Conservation (phyloP, 2,888 invertebrate genomes). For the Pyrocoelia pectoralis region DNA sequence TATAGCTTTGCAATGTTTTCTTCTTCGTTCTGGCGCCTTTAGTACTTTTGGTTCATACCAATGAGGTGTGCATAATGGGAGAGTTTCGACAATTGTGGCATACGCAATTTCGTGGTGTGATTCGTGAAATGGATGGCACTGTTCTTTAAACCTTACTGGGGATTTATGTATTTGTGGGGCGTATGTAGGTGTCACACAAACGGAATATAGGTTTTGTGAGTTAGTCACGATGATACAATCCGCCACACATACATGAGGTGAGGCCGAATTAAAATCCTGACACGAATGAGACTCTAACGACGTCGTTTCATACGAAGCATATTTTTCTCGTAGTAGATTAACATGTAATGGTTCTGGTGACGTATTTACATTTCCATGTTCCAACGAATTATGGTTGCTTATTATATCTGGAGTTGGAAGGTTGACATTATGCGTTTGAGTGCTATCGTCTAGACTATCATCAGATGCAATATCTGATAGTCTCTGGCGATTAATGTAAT, state of each 20-base stretch:
- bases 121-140: conserved; percentile 41
- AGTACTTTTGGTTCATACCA: not conserved
- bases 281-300: not conserved
- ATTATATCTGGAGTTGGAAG: conserved; percentile 66
- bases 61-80: not conserved
- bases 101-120: conserved; percentile 4
- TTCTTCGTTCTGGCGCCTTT: not conserved
- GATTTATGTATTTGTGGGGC: conserved; percentile 46
- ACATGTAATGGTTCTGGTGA: conserved; percentile 1
- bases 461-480: conserved; percentile 60
- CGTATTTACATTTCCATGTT: conserved; percentile 40
- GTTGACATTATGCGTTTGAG: conserved; percentile 45
- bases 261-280: conserved; percentile 7
- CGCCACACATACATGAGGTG: conserved; percentile 29
- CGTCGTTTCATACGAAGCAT: conserved; percentile 11
- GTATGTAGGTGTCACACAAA: conserved; percentile 45
- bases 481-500: conserved; percentile 60
- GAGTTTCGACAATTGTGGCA: conserved; percentile 14
- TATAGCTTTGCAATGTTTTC: not conserved
- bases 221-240: conserved; percentile 29
- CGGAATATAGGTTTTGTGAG: conserved; percentile 29
- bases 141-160: conserved; percentile 36
- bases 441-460: conserved; percentile 59
- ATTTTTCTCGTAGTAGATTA: conserved; percentile 12
- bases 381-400: conserved; percentile 65